Base-by-base conservation (phyloP, 2,113 vertebrate genomes). In the Ginglymostoma cirratum region DNA sequence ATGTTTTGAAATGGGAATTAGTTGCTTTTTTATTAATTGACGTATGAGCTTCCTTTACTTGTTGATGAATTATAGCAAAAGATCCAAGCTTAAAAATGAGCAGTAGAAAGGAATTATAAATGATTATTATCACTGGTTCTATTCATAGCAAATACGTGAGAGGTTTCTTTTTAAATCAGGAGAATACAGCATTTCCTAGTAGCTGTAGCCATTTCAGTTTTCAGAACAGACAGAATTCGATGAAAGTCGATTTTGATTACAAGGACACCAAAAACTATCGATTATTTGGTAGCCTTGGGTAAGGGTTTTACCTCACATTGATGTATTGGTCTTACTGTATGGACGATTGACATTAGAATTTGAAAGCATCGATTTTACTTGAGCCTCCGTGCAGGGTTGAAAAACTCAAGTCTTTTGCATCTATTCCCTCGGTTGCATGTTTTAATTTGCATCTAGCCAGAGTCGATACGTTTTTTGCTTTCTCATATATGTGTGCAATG, bases 221-320 rank as follows among this genome's bases (percentile, higher is more conserved):
- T 45, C 42, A 52, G 42, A 72, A 95, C 42, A 70, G 94, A 95
- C 21, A 27, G 24, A 30, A 17, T 52, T 42, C 72, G 42, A 95
- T 34, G 69, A 95, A 95, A 95, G 69, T 76, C 45, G 97, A 97
- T 96, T 97, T 97, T 97, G 97, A 97, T 97, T 97, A 97, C 94
- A 80, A 97, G 97, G 96, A 96, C 97, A 96, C 96, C 96, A 96
- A 96, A 95, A 96, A 96, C 90, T 97, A 97, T 98, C 97, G 97
- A 98, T 97, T 97, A 97, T 97, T 96, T 97, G 96, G 96, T 97
- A 96, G 97, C 97, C 97, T 96, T 96, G 96, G 97, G 97, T 97
- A 96, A 97, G 97, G 97, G 97, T 97, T 97, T 96, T 97, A 97
- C 96, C 97, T 97, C 97, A 96, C 96, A 97, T 97, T 97, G 97